Conservation (phyloP, 2,888 invertebrate species). For the Galeopsomyia nigrocyanea region DNA sequence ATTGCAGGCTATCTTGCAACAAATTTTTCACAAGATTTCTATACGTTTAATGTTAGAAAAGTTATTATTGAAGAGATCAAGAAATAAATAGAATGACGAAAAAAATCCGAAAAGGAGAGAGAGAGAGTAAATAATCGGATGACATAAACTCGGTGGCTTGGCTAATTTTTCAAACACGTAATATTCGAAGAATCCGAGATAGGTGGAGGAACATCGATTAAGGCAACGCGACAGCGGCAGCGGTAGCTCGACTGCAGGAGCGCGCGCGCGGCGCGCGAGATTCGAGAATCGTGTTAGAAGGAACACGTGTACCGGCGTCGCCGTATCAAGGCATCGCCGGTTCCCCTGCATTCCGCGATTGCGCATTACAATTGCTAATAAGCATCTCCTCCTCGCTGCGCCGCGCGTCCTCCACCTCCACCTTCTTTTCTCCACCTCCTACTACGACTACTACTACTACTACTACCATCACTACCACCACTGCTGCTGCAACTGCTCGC, state of each 20-base stretch:
- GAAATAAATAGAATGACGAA: too few relatives aligned
- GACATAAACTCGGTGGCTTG: neutral
- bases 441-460: constrained; percentile 7
- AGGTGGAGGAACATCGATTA: constrained; percentile 31
- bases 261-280: constrained; percentile 19
- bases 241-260: neutral
- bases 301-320: constrained; percentile 57
- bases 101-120: too few relatives aligned
- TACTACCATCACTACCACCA: constrained; percentile 28
- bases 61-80: too few relatives aligned
- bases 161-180: constrained; percentile 31
- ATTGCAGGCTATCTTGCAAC: too few relatives aligned
- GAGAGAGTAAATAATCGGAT: too few relatives aligned
- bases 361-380: constrained; percentile 63
- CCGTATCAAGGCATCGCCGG: constrained; percentile 59
- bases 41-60: too few relatives aligned
- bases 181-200: constrained; percentile 41
- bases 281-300: constrained; percentile 55
- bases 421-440: constrained; percentile 30
- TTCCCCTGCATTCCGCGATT: constrained; percentile 59
- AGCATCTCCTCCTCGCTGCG: constrained; percentile 50
- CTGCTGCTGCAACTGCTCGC: neutral
- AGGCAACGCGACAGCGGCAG: neutral
- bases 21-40: too few relatives aligned
- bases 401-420: constrained; percentile 29